These are phyloP conservation scores for Phyllopteryx taeniolatus DNA, from an alignment of 2,113 vertebrate species.

Conservation along the genomic window DNA sequence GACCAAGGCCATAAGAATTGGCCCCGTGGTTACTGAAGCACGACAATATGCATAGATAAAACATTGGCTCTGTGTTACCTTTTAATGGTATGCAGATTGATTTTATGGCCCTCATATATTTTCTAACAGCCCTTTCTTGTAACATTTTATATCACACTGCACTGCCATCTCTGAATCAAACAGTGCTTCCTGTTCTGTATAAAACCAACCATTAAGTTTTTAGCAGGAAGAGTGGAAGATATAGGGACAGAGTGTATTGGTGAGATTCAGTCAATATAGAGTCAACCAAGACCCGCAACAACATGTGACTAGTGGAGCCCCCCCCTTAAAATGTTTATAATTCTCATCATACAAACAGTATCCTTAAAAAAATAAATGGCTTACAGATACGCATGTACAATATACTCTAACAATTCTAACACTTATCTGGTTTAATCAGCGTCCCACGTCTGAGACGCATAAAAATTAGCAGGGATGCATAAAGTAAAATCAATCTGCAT, in stretches of 20 bases:
- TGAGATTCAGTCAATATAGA: neutral
- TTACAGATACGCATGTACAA: neutral
- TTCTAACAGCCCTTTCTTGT: conserved; percentile 56
- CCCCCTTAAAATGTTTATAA: neutral
- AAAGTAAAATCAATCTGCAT: too few relatives aligned
- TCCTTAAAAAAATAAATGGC: neutral
- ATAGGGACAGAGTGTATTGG: neutral
- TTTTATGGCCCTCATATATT: conserved; percentile 58
- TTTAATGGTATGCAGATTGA: conserved; percentile 50
- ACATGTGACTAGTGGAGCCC: neutral
- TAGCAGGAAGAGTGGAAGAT: conserved; percentile 23
- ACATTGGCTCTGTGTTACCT: conserved; percentile 47
- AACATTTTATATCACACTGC: conserved; percentile 57
- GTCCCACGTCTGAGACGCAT: too few relatives aligned
- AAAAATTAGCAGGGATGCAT: too few relatives aligned
- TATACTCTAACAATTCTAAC: too few relatives aligned
- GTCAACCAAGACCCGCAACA: neutral
- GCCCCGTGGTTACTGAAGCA: conserved; percentile 36
- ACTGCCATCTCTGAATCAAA: conserved; percentile 32
- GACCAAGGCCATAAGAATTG: conserved; percentile 30
- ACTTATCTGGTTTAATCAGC: too few relatives aligned
- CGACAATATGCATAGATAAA: conserved; percentile 57
- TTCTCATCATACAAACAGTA: neutral
- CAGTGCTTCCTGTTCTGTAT: conserved; percentile 35
- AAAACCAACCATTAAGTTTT: conserved; percentile 56